Base-by-base conservation (phyloP, 1,140 invertebrate genomes). In the Ceratina calcarata region DNA sequence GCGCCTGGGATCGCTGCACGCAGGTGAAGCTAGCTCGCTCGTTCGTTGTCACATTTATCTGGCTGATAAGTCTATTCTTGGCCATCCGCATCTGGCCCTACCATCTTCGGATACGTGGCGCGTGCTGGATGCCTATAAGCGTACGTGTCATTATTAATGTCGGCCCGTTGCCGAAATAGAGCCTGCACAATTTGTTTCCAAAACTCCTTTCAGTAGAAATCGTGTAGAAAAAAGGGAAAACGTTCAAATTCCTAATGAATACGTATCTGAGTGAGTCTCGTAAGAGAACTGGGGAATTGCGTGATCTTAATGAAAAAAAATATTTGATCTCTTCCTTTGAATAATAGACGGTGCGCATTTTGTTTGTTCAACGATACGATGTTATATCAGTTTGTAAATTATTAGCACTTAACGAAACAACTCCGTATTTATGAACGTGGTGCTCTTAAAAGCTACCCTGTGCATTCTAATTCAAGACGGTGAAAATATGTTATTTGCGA, bases 21-120 rank as follows among this genome's bases (percentile, higher is more conserved):
- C 67, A 73, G 80, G 68, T 79, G 79, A 68, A 79, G 64, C 76
- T 79, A 68, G 67, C 57, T 73, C 76, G 27, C 37, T 45, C 80
- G 60, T 79, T 82, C 69, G 76, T 82, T 82, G 76, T 82, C 76
- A 82, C 76, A 82, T 82, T 82, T 82, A 68, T 82, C 80, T 82
- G 74, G 62, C 76, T 79, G 80, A 82, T 82, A 79, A 82, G 80
- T 82, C 69, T 82, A 82, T 82, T 79, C 69, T 67, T 66, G 76
- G 76, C 51, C 53, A 8, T 51, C 10, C 32, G 67, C 80, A 82
- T 82, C 76, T 82, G 32, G 55, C 27, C 69, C 57, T 79, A 68
- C 80, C 66, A 82, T 82, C 76, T 82, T 73, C 69, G 49, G 73
- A 68, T 69, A 82, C 80, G 69, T 73, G 72, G 49, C 68, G 77